These are phyloP conservation scores for Oceanodroma tethys DNA, from an alignment of 2,113 vertebrate species.

Conservation along the genomic window DNA sequence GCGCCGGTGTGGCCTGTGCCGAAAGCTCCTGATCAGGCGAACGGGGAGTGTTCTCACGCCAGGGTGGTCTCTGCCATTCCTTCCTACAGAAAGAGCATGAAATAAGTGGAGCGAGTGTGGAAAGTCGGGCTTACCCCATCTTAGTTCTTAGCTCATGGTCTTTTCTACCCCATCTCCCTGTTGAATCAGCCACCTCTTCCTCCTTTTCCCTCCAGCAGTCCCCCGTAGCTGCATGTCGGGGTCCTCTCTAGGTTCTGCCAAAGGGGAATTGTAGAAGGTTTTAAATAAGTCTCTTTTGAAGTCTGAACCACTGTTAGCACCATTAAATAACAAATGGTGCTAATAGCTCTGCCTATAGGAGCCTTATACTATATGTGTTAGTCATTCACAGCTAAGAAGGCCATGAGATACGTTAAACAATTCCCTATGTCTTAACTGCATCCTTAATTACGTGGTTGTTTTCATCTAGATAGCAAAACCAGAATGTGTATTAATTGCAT, in stretches of 20 bases:
- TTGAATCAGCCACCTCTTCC: not conserved
- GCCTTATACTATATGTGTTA: fast-evolving
- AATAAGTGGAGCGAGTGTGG: not conserved
- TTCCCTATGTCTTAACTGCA: not conserved
- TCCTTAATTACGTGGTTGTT: not conserved
- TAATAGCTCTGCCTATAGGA: not conserved
- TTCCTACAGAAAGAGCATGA: not conserved
- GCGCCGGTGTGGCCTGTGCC: not conserved
- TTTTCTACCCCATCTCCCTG: not conserved
- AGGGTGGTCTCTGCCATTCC: not conserved
- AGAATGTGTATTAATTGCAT: not conserved
- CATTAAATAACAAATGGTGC: not conserved
- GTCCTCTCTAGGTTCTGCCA: not conserved
- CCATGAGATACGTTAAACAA: fast-evolving
- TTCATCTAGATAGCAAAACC: not conserved
- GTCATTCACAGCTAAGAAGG: not conserved
- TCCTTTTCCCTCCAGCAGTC: not conserved
- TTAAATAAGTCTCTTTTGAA: not conserved
- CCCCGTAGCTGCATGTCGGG: not conserved
- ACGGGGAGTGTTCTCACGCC: fast-evolving
- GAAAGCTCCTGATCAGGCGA: not conserved
- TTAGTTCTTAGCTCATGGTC: not conserved
- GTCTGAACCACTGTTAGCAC: not conserved
- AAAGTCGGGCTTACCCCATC: not conserved
- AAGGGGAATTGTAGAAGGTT: not conserved